Base-by-base conservation (phyloP, 1,140 invertebrate genomes). In the Frieseomelitta varia region DNA sequence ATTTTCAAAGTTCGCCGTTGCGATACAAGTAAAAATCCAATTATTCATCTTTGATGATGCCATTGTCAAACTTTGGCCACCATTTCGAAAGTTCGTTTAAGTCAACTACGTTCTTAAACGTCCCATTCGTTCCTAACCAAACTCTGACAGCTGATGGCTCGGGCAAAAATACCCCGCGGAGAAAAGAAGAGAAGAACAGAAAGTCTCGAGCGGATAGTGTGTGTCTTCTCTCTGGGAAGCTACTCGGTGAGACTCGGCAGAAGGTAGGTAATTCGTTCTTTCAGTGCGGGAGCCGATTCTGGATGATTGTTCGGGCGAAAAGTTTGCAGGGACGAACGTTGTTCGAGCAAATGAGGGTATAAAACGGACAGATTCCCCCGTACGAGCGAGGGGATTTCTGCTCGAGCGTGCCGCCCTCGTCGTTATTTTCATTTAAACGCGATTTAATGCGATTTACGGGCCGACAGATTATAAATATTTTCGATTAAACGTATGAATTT, bases 391-490 rank as follows among this genome's bases (percentile, higher is more conserved):
- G 51, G 34, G 39, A 77, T 77, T 47, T 58, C n/a, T n/a, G 51
- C 51, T 63, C 19, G 53, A 56, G 34, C n/a, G 4, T 74, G 24
- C 53, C 53, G 53, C 39, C 39, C 6, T 6, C 53, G 72, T 14
- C 24, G 63, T 24, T 6, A 67, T 53, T 67, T 67, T 21, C 76
- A 67, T 69, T 79, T 77, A 27, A 71, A 58, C 53, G 24, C 78
- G 67, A 71, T 79, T 55, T 39, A 58, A 47, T 67, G 24, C 78
- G 67, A 79, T 79, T 67, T 39, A 71, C 1, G 24, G 10, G 34
- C 11, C 67, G 53, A 30, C 17, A 69, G 78, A 47, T 67, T 79
- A 71, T 71, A 71, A 79, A 71, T 71, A 58, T 79, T 71, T 71
- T 21, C 15, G 14, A 4, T 11, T 17, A 56, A 6, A 8, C 39